Evolutionary conservation across 2,113 vertebrate genomes (phyloP).

Genomic region (Coregonus clupeaformis): DNA sequence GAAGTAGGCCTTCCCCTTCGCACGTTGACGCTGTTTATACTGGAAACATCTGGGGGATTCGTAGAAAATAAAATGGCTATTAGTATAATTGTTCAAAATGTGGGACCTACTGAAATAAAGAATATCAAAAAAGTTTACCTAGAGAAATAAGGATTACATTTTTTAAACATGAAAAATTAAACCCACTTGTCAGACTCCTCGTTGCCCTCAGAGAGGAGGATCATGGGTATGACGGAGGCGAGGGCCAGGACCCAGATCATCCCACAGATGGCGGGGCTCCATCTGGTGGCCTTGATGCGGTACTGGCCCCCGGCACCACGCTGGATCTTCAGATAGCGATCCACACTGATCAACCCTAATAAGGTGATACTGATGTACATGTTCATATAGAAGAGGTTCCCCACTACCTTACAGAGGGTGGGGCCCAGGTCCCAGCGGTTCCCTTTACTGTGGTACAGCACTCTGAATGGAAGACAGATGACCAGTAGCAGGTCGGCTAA

Average conservation of each 20-base stretch:
- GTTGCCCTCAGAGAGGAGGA: constrained; percentile 43
- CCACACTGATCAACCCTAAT: constrained; percentile 87
- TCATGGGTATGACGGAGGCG: constrained; percentile 51
- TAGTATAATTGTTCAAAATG: no score
- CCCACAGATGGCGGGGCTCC: constrained; percentile 75
- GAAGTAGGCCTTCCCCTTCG: constrained; percentile 79
- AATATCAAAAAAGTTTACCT: no score
- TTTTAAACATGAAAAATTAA: no score
- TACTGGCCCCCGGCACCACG: constrained; percentile 53
- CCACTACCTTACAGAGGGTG: constrained; percentile 79
- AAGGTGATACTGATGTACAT: constrained; percentile 93
- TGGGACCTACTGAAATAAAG: no score
- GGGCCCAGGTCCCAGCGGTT: constrained; percentile 76
- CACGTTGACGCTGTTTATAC: constrained; percentile 72
- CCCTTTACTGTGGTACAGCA: constrained; percentile 76
- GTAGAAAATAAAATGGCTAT: no score
- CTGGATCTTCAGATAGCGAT: constrained; percentile 87
- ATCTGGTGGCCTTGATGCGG: constrained; percentile 56
- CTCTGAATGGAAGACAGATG: constrained; percentile 86
- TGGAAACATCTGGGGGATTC: constrained; percentile 79
- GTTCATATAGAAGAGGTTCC: constrained; percentile 90
- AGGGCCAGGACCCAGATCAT: constrained; percentile 73
- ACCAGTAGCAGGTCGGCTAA: constrained; percentile 86
- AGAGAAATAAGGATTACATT: no score
- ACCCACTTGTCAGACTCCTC: constrained; percentile 11